Evolutionary conservation across 2,888 invertebrate genomes (phyloP), one percentile per base, ranked within the genome.

Genomic region (Agonopterix heracliana): DNA sequence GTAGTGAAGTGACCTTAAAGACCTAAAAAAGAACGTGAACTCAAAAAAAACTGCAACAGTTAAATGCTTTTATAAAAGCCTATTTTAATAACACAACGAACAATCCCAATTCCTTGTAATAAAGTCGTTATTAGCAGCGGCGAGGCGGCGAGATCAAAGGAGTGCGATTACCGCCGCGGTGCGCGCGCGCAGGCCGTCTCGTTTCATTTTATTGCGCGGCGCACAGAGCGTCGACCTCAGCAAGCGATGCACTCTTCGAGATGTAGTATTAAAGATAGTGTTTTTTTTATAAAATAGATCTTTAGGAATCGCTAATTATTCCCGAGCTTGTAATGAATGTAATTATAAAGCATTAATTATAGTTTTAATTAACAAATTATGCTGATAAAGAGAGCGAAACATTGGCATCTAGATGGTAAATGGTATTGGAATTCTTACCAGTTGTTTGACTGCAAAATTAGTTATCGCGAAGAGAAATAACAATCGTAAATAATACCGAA

Each of bases 61-160:
- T 26, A 26, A 26, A 26, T 7, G 26, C 26, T 26, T 26, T 26
- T 26, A 26, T 26, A 26, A 41, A 41, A 13, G 12, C 41, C 41
- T 41, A 44, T 41, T 41, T 41, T 41, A 41, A 12, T 38, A n/a
- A 38, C 38, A 26, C 7, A 26, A 38, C 9, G 38, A 38, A 38
- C 38, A 45, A 12, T 44, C 34, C n/a, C 34, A 47, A 14, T 46
- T n/a, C 47, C 4, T 42, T 5, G 47, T 42, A 42, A 47, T 47
- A 47, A 47, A 47, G 47, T 34, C 42, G 47, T 42, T 41, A 12
- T 42, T 47, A 11, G 41, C 13, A n/a, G 41, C 34, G 47, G 17
- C 36, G 26, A 44, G 34, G 53, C 78, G 83, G 82, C 62, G 55
- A 66, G 78, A 84, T 85, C 81, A 84, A 84, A 83, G 74, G 57